phyloP scores from a whole-genome alignment of 2,888 invertebrate genomes.

The Ferrisia virgata region DNA sequence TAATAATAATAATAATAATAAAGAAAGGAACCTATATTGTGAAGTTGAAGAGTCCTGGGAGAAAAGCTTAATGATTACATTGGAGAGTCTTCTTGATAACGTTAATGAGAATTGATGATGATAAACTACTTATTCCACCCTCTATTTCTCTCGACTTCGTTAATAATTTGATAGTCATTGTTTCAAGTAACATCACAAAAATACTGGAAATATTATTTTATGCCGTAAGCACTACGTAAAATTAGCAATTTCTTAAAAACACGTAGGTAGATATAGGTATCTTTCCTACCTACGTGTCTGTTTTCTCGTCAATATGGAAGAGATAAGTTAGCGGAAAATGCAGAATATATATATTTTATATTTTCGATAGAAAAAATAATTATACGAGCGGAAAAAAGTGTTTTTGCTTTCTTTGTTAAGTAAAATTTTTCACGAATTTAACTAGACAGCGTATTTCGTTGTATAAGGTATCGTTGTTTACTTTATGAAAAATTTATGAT shows the following conservation, averaged over 20 bases:
- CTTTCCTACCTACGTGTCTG: too few species aligned
- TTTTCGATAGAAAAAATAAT: not conserved
- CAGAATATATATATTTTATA: too few species aligned
- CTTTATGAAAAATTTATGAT: conserved; percentile 17
- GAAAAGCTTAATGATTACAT: conserved; percentile 21
- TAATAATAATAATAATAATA: too few species aligned
- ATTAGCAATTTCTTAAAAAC: not conserved
- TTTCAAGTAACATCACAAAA: not conserved
- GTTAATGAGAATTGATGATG: conserved; percentile 41
- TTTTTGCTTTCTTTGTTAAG: not conserved
- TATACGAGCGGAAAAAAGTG: not conserved
- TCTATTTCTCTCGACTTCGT: not conserved
- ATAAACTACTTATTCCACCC: conserved; percentile 31
- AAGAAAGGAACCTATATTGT: not conserved
- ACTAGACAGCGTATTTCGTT: not conserved
- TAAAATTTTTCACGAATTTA: not conserved
- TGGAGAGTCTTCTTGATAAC: conserved; percentile 25
- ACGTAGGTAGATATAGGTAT: not conserved
- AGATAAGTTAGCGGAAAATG: not conserved
- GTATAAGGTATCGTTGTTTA: not conserved
- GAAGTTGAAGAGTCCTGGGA: not conserved
- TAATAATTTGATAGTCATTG: conserved; percentile 34
- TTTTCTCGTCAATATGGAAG: not conserved
- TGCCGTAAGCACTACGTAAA: not conserved
- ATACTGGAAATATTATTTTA: not conserved